phyloP scores from a whole-genome alignment of 2,888 invertebrate genomes.

The Melipona beecheii region DNA sequence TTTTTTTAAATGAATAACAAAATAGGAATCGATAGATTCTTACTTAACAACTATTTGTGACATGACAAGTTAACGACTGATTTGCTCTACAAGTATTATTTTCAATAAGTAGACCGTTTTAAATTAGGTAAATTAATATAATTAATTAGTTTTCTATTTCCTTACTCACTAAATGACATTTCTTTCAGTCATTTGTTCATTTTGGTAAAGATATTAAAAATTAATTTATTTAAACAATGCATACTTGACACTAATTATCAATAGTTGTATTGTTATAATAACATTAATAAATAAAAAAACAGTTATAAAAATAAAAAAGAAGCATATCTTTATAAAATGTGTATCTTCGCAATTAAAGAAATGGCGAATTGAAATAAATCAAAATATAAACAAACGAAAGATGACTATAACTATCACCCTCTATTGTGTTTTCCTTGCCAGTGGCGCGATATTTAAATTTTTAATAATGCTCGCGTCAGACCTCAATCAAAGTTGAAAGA shows the following conservation, averaged over 20 bases:
- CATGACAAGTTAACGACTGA: neutral
- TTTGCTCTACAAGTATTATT: neutral
- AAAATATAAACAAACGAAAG: too few species aligned
- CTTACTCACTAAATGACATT: neutral
- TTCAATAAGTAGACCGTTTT: neutral
- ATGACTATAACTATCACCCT: neutral
- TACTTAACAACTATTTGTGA: neutral
- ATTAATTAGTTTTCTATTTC: neutral
- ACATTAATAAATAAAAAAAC: neutral
- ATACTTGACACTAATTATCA: neutral
- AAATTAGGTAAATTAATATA: neutral
- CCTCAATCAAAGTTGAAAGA: neutral
- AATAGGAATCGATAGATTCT: neutral
- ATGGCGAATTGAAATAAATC: neutral
- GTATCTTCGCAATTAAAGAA: neutral
- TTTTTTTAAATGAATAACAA: neutral
- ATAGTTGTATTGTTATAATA: too few species aligned
- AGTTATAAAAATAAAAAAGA: neutral
- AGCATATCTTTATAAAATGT: neutral
- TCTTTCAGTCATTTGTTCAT: neutral
- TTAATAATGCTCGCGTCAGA: neutral
- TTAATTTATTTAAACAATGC: neutral
- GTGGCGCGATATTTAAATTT: constrained; percentile 39
- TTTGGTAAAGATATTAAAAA: neutral
- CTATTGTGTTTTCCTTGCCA: too few species aligned